Evolutionary conservation across 2,113 vertebrate genomes (phyloP), one percentile per base, ranked within the genome.

Genomic region (Atlantisia rogersi): DNA sequence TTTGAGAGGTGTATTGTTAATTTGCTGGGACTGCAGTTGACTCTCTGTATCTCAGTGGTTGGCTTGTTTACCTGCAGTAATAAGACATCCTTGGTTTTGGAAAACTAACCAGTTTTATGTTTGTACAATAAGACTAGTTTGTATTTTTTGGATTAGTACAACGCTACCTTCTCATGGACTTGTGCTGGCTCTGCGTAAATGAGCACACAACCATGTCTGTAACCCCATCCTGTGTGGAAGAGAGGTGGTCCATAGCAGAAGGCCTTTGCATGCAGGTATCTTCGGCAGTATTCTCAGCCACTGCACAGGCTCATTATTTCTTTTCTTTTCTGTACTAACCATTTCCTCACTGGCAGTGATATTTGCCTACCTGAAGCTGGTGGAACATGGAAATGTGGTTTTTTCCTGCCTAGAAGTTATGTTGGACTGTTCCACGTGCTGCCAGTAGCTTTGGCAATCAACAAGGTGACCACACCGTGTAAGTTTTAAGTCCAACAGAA

Each of bases 31-130:
- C 59, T 74, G 29, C 68, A 59, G 9, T 7, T 81, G 86, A 74
- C 28, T 81, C 77, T 62, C 40, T 58, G 10, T 37, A 62, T 80
- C 59, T 86, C 55, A 32, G 55, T n/a, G 50, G 35, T 19, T 83
- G 59, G 39, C 55, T 76, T 94, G 40, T 92, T 93, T 93, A 91
- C 44, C 16, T 80, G 90, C 82, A 88, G 39, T 60, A 82, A 87
- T 68, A 76, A 95, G 87, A 64, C 21, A 59, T 13, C 62, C 28
- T 73, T 86, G 28, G 2, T 55, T 94, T 75, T 74, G 73, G 40
- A 83, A 81, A 84, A 59, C n/a, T 70, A 83, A 55, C 44, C 12
- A 59, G 18, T 29, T 59, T 75, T 32, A 65, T 40, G 78, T 90
- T 82, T 86, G 81, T 46, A 67, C 40, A 56, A 4, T 68, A 16